A percentile compares a stretch with the other conserved stretches of the same genome.
Conservation (phyloP, 23 tunicate species). For the Phallusia fumigata region DNA sequence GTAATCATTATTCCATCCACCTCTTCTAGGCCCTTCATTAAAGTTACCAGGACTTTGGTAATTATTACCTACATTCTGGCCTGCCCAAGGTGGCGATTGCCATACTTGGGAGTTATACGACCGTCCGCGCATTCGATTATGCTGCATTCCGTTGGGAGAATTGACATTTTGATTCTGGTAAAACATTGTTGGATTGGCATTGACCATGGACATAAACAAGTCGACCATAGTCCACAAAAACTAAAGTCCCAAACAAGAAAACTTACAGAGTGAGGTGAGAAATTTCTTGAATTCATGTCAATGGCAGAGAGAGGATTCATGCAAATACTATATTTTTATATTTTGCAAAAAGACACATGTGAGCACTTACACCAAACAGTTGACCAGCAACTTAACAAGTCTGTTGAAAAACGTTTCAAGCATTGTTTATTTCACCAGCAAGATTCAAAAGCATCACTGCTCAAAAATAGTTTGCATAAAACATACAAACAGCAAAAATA, state of each 20-base stretch:
- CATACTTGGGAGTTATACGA: not conserved
- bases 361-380: too few relatives aligned
- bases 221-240: too few relatives aligned
- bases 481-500: too few relatives aligned
- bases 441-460: too few relatives aligned
- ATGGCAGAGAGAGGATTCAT: too few relatives aligned
- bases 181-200: not conserved
- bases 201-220: too few relatives aligned
- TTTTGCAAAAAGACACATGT: too few relatives aligned
- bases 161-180: not conserved
- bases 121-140: slow-evolving; percentile 6
- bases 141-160: not conserved
- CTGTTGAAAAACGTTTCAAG: too few relatives aligned
- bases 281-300: not conserved
- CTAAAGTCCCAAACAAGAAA: not conserved
- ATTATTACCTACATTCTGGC: not conserved
- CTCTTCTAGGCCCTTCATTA: not conserved
- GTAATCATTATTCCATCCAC: slow-evolving; percentile 1
- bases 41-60: not conserved
- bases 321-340: too few relatives aligned
- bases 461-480: too few relatives aligned
- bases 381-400: too few relatives aligned
- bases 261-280: not conserved
- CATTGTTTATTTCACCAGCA: too few relatives aligned
- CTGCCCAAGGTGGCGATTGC: not conserved